phyloP scores from a whole-genome alignment of 2,113 vertebrate species.

The Laterallus jamaicensis region DNA sequence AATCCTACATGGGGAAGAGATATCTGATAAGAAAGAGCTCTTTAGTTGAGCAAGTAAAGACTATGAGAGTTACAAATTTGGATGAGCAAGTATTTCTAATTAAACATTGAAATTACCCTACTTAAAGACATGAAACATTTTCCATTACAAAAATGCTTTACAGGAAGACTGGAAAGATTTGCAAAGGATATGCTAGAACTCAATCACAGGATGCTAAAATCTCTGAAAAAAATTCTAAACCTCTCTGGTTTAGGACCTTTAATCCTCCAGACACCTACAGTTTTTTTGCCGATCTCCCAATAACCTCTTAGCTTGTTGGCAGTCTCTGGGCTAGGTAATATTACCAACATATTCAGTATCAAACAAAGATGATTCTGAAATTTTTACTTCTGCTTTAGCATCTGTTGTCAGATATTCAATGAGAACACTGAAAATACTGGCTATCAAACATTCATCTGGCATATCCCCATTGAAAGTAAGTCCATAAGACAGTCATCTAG shows the following conservation, averaged over 20 bases:
- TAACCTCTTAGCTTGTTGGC: neutral
- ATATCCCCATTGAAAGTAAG: neutral
- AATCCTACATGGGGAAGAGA: neutral
- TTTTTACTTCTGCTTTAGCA: neutral
- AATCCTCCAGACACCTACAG: neutral
- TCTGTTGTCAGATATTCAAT: neutral
- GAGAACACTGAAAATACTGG: neutral
- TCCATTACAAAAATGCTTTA: neutral
- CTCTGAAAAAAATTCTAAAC: neutral
- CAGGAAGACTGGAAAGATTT: conserved; percentile 8
- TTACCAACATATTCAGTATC: neutral
- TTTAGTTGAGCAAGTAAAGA: neutral
- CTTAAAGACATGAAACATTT: neutral
- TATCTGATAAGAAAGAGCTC: neutral
- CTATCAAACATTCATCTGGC: neutral
- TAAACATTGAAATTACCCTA: neutral
- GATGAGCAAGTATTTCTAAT: neutral
- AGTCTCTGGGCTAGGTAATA: neutral
- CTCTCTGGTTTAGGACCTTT: conserved; percentile 7
- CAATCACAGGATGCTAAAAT: neutral
- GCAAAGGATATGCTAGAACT: neutral
- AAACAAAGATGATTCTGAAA: neutral
- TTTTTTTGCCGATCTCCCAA: conserved; percentile 13
- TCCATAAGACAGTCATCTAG: neutral
- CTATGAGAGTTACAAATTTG: neutral